Evolutionary conservation across 2,113 vertebrate genomes (phyloP), one percentile per base, ranked within the genome.

Genomic region (Bubalus kerabau): DNA sequence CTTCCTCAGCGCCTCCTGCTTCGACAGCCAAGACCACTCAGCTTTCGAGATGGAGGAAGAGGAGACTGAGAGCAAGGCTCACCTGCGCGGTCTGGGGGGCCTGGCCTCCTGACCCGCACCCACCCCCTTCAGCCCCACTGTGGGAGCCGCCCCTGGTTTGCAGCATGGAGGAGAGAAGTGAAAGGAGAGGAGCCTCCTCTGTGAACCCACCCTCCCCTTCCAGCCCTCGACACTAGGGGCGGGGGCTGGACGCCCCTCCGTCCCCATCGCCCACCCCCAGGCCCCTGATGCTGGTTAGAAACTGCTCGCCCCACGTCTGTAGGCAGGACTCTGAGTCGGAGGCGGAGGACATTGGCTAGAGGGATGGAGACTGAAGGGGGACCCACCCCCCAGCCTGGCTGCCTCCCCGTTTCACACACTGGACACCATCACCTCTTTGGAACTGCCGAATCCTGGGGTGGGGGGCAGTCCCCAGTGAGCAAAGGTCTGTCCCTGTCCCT

Each of bases 11-110:
- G 97, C 92, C 91, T 98, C 98, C 93, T 98, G 98, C 74, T 98
- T 98, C 19, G 98, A 98, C 96, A 98, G 98, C 87, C 98, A 98
- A 91, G 98, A 98, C 96, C 98, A 98, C 80, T 98, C 98, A 0
- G 98, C 98, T 94, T 98, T 98, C 54, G 96, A 98, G 76, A 97
- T 98, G 96, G 96, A 97, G 21, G 97, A 97, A 0, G 96, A 97
- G 6, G 98, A 98, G 85, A 91, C 28, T 3, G 98, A 98, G 67
- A 97, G 90, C 93, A 98, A 97, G 48, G 96, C 91, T 11, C 94
- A 86, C 11, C 92, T 97, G 23, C 64, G 74, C 0, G 95, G 40
- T 1, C 5, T 92, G 36, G 97, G 92, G 0, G 86, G 93, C 74
- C 91, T 93, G 62, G 87, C 97, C 62, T 97, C 92, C 98, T 98